phyloP scores from a whole-genome alignment of 2,888 invertebrate genomes.

The Dioctria linearis region DNA sequence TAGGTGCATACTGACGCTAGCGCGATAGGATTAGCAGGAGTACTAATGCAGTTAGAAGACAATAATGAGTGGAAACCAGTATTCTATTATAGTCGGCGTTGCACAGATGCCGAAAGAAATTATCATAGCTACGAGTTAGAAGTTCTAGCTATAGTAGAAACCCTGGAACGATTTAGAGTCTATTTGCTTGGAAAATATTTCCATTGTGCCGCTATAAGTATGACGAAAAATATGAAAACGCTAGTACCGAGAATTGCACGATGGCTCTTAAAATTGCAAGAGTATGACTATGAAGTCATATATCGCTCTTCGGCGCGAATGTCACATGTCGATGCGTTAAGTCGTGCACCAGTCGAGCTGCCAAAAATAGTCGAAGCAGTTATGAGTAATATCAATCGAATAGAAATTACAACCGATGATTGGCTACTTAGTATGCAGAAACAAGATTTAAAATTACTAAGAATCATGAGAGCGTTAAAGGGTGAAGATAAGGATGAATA shows the following conservation, averaged over 20 bases:
- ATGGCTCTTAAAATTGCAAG: conserved; percentile 61
- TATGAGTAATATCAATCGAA: neutral
- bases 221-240: conserved; percentile 62
- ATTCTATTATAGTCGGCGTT: conserved; percentile 64
- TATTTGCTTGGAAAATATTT: conserved; percentile 65
- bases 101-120: conserved; percentile 63
- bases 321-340: conserved; percentile 65
- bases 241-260: conserved; percentile 63
- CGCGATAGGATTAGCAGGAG: conserved; percentile 63
- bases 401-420: neutral
- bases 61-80: conserved; percentile 61
- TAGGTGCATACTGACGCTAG: conserved; percentile 66
- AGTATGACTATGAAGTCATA: conserved; percentile 58
- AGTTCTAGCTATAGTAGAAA: conserved; percentile 64
- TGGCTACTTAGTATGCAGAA: conserved; percentile 57
- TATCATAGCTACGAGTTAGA: conserved; percentile 68
- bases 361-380: conserved; percentile 48
- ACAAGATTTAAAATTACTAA: conserved; percentile 52
- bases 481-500: neutral
- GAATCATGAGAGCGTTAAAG: neutral
- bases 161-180: conserved; percentile 64
- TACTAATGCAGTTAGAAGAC: conserved; percentile 62
- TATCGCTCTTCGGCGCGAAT: conserved; percentile 61
- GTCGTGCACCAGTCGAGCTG: conserved; percentile 59
- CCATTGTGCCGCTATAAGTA: conserved; percentile 63